Conservation (phyloP, 2,888 invertebrate species). For the Lissocephala sabroskyi region DNA sequence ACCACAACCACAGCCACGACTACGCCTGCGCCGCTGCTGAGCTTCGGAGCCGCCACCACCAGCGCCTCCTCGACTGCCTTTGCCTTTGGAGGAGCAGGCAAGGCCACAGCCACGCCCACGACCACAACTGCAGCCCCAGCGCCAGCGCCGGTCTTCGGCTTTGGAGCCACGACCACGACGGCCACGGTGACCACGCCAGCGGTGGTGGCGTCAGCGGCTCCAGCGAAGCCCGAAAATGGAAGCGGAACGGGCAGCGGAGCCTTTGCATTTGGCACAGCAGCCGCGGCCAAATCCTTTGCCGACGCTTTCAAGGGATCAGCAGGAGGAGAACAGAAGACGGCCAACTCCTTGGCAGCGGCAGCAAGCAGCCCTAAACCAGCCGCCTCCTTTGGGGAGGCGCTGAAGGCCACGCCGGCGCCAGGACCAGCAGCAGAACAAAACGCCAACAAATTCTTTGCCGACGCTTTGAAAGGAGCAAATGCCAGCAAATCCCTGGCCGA, state of each 20-base stretch:
- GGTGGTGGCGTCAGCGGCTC: background rate
- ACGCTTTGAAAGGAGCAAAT: too few species aligned
- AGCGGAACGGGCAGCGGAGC: too few species aligned
- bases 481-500: too few species aligned
- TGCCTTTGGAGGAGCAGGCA: constrained; percentile 4
- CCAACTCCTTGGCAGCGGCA: too few species aligned
- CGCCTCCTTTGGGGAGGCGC: too few species aligned
- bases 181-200: background rate
- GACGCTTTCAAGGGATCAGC: background rate
- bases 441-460: too few species aligned
- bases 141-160: constrained; percentile 15
- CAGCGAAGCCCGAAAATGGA: background rate
- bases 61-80: background rate
- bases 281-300: constrained; percentile 11
- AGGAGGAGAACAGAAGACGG: too few species aligned
- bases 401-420: too few species aligned
- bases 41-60: constrained; percentile 8
- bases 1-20: constrained; percentile 1
- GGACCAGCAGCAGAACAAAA: too few species aligned
- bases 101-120: constrained; percentile 5
- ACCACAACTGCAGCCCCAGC: constrained; percentile 3
- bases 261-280: background rate
- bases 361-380: too few species aligned
- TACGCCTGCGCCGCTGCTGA: constrained; percentile 4
- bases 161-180: constrained; percentile 4